Conservation (phyloP, 2,888 invertebrate species). For the Lingula anatina region DNA sequence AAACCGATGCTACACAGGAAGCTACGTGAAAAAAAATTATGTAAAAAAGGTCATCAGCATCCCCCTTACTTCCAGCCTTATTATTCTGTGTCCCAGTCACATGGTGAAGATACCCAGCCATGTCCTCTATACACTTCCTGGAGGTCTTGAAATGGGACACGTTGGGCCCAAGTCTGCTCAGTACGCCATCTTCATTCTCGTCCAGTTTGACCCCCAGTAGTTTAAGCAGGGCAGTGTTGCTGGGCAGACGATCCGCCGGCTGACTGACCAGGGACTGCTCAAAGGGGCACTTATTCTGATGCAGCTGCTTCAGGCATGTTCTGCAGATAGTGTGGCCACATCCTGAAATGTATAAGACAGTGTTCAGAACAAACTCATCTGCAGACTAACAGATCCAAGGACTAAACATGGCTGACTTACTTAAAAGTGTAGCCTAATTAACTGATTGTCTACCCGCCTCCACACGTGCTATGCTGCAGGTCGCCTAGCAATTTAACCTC, state of each 20-base stretch:
- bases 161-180: not conserved
- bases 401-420: not conserved
- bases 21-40: too few species aligned
- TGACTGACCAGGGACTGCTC: constrained; percentile 70
- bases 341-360: too few species aligned
- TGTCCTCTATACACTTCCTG: constrained; percentile 78
- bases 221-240: constrained; percentile 84
- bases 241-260: constrained; percentile 71
- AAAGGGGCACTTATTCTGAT: constrained; percentile 89
- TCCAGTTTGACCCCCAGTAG: constrained; percentile 61
- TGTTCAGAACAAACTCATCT: too few species aligned
- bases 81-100: too few species aligned
- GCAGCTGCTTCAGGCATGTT: constrained; percentile 80
- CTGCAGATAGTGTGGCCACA: constrained; percentile 93
- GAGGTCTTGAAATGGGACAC: constrained; percentile 58
- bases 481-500: too few species aligned
- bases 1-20: too few species aligned
- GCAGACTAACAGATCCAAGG: not conserved
- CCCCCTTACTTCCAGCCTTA: too few species aligned
- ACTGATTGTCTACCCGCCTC: too few species aligned
- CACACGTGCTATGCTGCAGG: too few species aligned
- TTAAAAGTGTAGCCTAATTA: too few species aligned
- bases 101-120: constrained; percentile 82
- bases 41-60: too few species aligned
- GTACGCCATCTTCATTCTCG: constrained; percentile 17